Evolutionary conservation across 2,888 invertebrate genomes (phyloP).

Genomic region (Diarsia dahlii): DNA sequence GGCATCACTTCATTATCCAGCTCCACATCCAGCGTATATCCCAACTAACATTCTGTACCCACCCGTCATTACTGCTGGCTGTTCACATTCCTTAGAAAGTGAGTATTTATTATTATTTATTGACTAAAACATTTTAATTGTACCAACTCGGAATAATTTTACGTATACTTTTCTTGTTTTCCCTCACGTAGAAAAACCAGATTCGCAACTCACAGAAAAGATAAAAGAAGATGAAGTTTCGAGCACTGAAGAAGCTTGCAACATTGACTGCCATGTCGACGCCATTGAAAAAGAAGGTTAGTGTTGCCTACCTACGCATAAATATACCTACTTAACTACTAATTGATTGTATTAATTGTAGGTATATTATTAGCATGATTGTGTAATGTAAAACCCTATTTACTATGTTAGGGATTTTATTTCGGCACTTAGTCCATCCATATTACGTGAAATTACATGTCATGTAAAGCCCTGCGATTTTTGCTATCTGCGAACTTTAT

Average conservation of each 20-base stretch:
- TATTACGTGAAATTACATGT: too few species aligned
- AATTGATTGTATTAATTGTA: neutral
- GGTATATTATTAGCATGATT: too few species aligned
- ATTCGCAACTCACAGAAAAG: slow-evolving; percentile 81
- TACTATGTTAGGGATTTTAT: too few species aligned
- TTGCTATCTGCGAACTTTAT: slow-evolving; percentile 23
- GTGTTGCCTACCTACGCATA: neutral
- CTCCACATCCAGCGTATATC: slow-evolving; percentile 84
- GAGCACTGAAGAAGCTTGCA: slow-evolving; percentile 93
- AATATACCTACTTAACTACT: neutral
- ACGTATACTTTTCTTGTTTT: slow-evolving; percentile 15
- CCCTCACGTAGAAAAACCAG: slow-evolving; percentile 76
- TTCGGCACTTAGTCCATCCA: too few species aligned
- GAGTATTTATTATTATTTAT: slow-evolving; percentile 66
- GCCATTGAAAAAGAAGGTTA: slow-evolving; percentile 68
- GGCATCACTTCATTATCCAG: slow-evolving; percentile 81
- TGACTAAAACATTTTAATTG: neutral
- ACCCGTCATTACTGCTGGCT: slow-evolving; percentile 77
- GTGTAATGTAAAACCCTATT: too few species aligned
- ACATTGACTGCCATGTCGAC: slow-evolving; percentile 66
- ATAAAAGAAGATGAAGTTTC: slow-evolving; percentile 94
- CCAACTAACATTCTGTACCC: slow-evolving; percentile 86
- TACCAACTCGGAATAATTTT: neutral
- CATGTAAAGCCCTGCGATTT: slow-evolving; percentile 25
- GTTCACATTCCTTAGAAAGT: slow-evolving; percentile 75